Evolutionary conservation across 2,888 invertebrate species (phyloP).

Genomic region (Ctenicera cuprea): DNA sequence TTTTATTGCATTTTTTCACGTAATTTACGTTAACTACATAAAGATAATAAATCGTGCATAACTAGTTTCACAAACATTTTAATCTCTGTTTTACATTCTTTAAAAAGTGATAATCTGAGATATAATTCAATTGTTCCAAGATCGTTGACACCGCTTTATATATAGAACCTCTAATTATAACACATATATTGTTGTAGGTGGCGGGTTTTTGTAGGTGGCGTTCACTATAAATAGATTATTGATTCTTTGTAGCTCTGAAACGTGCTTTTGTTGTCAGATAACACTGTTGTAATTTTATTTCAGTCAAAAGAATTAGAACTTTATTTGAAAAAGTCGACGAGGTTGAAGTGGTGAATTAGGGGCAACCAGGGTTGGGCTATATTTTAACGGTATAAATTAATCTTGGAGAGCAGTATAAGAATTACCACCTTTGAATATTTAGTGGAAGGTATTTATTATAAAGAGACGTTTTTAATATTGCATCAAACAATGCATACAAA

Average conservation of each 20-base stretch:
- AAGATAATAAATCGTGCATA: not conserved
- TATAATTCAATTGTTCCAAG: too few relatives aligned
- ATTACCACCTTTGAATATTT: too few relatives aligned
- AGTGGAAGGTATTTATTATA: too few relatives aligned
- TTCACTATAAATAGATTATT: slow-evolving; percentile 14
- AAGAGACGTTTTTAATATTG: too few relatives aligned
- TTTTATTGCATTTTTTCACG: too few relatives aligned
- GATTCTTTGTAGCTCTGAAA: slow-evolving; percentile 8
- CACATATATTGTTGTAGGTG: slow-evolving; percentile 9
- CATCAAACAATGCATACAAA: too few relatives aligned
- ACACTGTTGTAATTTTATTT: slow-evolving; percentile 3
- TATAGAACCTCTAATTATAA: slow-evolving; percentile 23
- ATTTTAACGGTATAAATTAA: too few relatives aligned
- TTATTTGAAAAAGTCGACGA: not conserved
- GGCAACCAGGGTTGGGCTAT: too few relatives aligned
- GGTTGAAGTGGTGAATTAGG: not conserved
- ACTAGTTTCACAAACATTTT: not conserved
- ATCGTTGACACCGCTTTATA: slow-evolving; percentile 2
- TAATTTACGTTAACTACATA: too few relatives aligned
- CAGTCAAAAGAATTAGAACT: not conserved
- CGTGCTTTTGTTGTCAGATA: not conserved
- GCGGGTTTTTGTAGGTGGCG: slow-evolving; percentile 4
- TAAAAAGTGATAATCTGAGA: too few relatives aligned
- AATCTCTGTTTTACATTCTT: too few relatives aligned
- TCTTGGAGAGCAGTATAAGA: too few relatives aligned